These are phyloP conservation scores for Pristionchus maxplancki DNA, from an alignment of 2,888 invertebrate genomes.

Conservation along the genomic window DNA sequence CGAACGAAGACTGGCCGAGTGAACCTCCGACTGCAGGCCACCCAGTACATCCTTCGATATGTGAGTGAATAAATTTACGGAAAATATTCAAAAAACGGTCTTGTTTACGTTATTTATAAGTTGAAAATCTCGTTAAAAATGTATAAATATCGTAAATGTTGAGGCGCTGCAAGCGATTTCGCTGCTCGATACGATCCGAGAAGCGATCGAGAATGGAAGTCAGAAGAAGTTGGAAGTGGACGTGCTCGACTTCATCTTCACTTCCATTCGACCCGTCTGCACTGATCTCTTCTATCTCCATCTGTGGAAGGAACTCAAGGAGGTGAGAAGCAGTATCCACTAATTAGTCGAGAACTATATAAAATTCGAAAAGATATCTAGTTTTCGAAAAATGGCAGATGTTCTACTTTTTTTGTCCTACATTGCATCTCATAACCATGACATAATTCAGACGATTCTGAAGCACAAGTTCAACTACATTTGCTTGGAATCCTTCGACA, in stretches of 20 bases:
- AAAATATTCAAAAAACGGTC: too few species aligned
- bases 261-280: conserved; percentile 36
- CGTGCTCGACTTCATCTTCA: neutral
- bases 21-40: conserved; percentile 21
- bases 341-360: neutral
- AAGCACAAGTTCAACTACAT: neutral
- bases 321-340: neutral
- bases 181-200: neutral
- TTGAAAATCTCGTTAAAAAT: neutral
- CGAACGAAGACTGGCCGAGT: conserved; percentile 24
- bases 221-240: neutral
- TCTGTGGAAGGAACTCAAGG: conserved; percentile 35
- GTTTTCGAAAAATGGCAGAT: too few species aligned
- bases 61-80: too few species aligned
- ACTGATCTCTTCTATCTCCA: conserved; percentile 33
- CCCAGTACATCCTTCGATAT: conserved; percentile 35
- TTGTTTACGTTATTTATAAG: too few species aligned
- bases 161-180: conserved; percentile 36
- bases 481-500: neutral
- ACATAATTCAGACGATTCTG: conserved; percentile 9
- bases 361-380: too few species aligned
- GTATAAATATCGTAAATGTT: too few species aligned
- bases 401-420: too few species aligned
- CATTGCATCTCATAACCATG: too few species aligned
- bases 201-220: neutral